Evolutionary conservation across 2,888 invertebrate genomes (phyloP), one percentile per base, ranked within the genome.

Genomic region (Diachrysia chrysitis): DNA sequence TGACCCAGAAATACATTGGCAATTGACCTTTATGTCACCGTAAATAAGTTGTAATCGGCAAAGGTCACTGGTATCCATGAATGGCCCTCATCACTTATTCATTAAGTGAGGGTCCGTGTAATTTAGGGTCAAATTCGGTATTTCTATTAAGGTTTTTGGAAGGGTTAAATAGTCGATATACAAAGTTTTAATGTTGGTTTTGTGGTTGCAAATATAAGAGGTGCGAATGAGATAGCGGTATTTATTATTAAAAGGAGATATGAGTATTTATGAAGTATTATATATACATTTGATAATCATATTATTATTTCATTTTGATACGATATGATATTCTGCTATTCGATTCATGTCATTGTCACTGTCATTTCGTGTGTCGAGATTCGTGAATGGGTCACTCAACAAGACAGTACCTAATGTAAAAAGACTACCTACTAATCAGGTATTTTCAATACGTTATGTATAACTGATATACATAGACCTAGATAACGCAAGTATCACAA

Each of bases 11-110:
- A 65, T 73, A 62, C 57, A 42, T 10, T 19, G 42, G 5, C 12
- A 35, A 63, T 12, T 60, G 62, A 66, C 72, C 65, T 56, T 60
- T 62, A 66, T 51, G 46, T 58, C 35, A 16, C 29, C 54, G 48
- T 51, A 51, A 51, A 51, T 51, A 51, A 29, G 63, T 58, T 60
- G 62, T 60, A 42, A 71, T 25, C 23, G 48, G 25, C 17, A 10
- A 14, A 48, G 54, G 56, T 63, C 63, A 61, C 65, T 48, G 25
- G 66, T 71, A 63, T 46, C 58, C 71, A 16, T 42, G 54, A 61
- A 69, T 63, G 54, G 19, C 35, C 29, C n/a, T 65, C 62, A 68
- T 73, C 42, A 58, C 16, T 58, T 63, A 76, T 77, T 73, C 66
- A 77, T 63, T 68, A 65, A 35, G 16, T 65, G 54, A 17, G 61